These are phyloP conservation scores for Aplodontia rufa DNA, from an alignment of 2,113 vertebrate species.

Conservation along the genomic window DNA sequence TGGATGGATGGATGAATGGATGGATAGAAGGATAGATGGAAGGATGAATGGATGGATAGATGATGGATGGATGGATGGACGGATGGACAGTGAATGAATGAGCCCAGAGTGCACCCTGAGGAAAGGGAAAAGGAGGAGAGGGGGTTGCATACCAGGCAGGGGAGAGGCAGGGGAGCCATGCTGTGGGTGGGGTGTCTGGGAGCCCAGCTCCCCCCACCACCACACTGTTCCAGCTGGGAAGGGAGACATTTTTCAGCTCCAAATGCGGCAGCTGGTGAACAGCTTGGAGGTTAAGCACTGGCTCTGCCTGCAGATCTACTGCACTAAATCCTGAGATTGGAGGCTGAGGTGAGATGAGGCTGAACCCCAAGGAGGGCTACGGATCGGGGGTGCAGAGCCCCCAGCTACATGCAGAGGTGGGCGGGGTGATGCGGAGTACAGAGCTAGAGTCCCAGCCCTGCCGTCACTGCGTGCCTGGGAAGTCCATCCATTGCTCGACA, in stretches of 20 bases:
- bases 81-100: too few species aligned
- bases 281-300: background rate
- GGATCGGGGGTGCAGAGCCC: background rate
- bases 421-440: too few species aligned
- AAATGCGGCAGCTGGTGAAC: background rate
- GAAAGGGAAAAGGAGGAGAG: background rate
- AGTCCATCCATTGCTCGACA: background rate
- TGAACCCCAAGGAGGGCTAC: background rate
- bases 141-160: background rate
- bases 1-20: background rate
- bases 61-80: too few species aligned
- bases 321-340: slow-evolving; percentile 3
- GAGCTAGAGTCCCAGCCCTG: background rate
- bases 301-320: background rate
- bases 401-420: background rate
- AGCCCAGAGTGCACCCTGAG: background rate
- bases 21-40: too few species aligned
- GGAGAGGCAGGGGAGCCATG: background rate
- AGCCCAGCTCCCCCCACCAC: background rate
- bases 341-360: background rate
- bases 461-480: background rate
- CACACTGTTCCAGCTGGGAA: background rate
- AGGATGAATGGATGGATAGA: background rate
- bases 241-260: too few species aligned
- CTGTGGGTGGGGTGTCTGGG: background rate